These are phyloP conservation scores for Ephestia elutella DNA, from an alignment of 1,140 invertebrate genomes.

Conservation along the genomic window DNA sequence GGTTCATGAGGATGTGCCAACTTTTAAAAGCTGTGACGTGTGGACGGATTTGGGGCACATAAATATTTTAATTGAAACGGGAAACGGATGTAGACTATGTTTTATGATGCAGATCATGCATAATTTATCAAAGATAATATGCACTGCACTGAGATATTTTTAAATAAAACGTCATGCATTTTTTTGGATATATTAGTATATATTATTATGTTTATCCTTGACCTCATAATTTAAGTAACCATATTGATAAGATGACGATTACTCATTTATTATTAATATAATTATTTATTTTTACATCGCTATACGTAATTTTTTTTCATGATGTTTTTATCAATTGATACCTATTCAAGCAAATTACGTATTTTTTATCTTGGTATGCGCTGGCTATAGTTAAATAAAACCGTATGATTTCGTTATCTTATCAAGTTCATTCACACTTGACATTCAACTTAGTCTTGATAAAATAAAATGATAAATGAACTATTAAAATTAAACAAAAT, in stretches of 20 bases:
- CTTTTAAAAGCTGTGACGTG: slow-evolving; percentile 5
- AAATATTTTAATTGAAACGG: neutral
- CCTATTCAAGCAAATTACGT: neutral
- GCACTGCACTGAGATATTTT: no score
- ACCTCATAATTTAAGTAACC: neutral
- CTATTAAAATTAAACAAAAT: neutral
- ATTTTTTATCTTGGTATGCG: neutral
- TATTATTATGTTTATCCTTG: no score
- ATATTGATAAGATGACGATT: neutral
- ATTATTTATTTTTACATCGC: neutral
- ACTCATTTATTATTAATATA: neutral
- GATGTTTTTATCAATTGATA: neutral
- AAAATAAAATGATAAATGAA: neutral
- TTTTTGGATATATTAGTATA: no score
- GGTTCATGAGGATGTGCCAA: neutral
- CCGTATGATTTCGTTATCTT: slow-evolving; percentile 45
- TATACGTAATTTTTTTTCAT: neutral
- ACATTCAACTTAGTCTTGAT: slow-evolving; percentile 48
- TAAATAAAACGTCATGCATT: no score
- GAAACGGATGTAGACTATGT: neutral
- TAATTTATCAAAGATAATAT: neutral
- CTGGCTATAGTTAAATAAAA: slow-evolving; percentile 30
- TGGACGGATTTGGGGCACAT: neutral
- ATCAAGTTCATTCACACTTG: slow-evolving; percentile 61
- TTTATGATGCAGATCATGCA: neutral